phyloP scores from a whole-genome alignment of 2,113 vertebrate species.

The Isurus oxyrinchus region DNA sequence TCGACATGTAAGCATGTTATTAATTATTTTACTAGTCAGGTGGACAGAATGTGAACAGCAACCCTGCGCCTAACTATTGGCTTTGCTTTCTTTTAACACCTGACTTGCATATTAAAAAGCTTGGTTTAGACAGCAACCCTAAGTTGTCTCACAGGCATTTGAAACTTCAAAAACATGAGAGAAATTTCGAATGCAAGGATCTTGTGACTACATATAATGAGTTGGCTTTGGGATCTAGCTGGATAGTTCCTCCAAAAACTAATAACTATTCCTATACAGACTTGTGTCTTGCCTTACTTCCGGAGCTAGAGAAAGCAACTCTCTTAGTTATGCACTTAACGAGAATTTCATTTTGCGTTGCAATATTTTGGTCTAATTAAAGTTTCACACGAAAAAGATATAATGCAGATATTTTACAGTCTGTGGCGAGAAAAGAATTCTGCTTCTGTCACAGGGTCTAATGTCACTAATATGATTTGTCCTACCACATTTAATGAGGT shows the following conservation, averaged over 20 bases:
- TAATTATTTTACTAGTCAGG: not conserved
- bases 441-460: not conserved
- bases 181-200: not conserved
- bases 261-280: not conserved
- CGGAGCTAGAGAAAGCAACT: not conserved
- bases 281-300: not conserved
- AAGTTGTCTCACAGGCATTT: not conserved
- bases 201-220: not conserved
- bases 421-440: not conserved
- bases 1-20: not conserved
- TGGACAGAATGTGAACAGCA: not conserved
- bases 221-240: not conserved
- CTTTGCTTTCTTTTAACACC: not conserved
- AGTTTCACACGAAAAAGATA: constrained; percentile 29
- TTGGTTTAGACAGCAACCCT: not conserved
- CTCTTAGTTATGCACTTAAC: not conserved
- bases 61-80: not conserved
- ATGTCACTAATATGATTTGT: constrained; percentile 30
- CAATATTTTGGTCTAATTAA: constrained; percentile 8
- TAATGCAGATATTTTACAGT: constrained; percentile 11
- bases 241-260: not conserved
- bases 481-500: constrained; percentile 4
- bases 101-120: not conserved
- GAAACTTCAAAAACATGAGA: not conserved
- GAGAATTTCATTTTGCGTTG: not conserved